Evolutionary conservation across 2,797 vertebrate genomes (phyloP).

Genomic region (Lemur catta): DNA sequence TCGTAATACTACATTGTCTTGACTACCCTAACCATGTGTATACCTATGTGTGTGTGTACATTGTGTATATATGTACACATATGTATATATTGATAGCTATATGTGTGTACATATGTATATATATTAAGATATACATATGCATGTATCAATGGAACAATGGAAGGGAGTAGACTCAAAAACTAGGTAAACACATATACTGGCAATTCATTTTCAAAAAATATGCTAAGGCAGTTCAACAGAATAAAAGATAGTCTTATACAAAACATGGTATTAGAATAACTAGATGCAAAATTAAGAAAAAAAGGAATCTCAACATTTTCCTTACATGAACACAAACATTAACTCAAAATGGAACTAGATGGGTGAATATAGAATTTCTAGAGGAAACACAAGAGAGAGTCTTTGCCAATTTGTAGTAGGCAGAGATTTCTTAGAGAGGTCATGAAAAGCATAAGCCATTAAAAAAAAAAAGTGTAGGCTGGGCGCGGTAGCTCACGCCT

Average conservation of each 20-base stretch:
- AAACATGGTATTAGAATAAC: not conserved
- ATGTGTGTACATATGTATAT: too few relatives aligned
- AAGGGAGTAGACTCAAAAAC: not conserved
- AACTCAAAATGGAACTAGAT: not conserved
- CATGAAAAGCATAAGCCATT: not conserved
- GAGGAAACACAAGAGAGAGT: not conserved
- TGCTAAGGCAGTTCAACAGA: not conserved
- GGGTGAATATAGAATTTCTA: not conserved
- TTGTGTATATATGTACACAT: not conserved
- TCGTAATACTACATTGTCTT: not conserved
- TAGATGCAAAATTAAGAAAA: not conserved
- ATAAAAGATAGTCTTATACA: not conserved
- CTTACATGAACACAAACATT: not conserved
- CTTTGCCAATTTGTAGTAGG: not conserved
- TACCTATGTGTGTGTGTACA: too few relatives aligned
- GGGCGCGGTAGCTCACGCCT: too few relatives aligned
- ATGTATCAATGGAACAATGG: not conserved
- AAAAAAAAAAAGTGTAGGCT: too few relatives aligned
- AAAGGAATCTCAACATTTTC: not conserved
- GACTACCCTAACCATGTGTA: not conserved
- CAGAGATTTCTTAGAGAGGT: not conserved
- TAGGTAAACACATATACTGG: not conserved
- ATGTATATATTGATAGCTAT: too few relatives aligned
- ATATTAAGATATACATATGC: too few relatives aligned
- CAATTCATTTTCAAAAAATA: not conserved